Evolutionary conservation across 2,113 vertebrate genomes (phyloP).

Genomic region (Terrapene triunguis): DNA sequence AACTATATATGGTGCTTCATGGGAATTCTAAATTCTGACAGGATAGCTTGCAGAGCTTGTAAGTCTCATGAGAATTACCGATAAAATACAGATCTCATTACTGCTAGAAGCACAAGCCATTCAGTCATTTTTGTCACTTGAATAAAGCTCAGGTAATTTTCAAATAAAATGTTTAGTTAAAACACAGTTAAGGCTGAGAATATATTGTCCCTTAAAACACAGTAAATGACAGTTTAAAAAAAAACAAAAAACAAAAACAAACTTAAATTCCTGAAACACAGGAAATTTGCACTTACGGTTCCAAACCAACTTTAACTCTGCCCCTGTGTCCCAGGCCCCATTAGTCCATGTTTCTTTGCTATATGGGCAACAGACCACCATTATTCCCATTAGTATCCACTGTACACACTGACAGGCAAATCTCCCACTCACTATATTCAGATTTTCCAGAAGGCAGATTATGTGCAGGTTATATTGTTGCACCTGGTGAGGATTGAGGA

Average conservation of each 20-base stretch:
- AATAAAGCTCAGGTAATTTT: not conserved
- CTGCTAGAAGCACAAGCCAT: not conserved
- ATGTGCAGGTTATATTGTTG: not conserved
- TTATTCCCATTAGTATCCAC: not conserved
- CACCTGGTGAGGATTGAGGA: not conserved
- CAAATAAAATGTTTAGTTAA: not conserved
- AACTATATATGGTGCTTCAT: not conserved
- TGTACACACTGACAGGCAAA: not conserved
- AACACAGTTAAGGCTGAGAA: not conserved
- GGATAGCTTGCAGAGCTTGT: not conserved
- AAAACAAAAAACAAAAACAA: not conserved
- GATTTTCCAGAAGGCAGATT: not conserved
- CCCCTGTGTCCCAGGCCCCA: fast-evolving
- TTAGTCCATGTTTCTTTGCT: not conserved
- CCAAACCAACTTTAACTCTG: not conserved
- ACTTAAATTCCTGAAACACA: not conserved
- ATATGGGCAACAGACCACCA: not conserved
- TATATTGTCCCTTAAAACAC: not conserved
- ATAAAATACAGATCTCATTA: not conserved
- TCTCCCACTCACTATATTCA: not conserved
- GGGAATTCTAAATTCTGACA: not conserved
- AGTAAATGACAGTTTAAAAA: not conserved
- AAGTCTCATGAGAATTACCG: not conserved
- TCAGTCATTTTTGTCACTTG: not conserved
- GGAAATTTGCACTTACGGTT: not conserved